Percentiles rank a stretch among this genome's conserved stretches.
These are phyloP conservation scores for Brachionus rubens DNA, from an alignment of 1,140 invertebrate genomes.

Conservation along the genomic window DNA sequence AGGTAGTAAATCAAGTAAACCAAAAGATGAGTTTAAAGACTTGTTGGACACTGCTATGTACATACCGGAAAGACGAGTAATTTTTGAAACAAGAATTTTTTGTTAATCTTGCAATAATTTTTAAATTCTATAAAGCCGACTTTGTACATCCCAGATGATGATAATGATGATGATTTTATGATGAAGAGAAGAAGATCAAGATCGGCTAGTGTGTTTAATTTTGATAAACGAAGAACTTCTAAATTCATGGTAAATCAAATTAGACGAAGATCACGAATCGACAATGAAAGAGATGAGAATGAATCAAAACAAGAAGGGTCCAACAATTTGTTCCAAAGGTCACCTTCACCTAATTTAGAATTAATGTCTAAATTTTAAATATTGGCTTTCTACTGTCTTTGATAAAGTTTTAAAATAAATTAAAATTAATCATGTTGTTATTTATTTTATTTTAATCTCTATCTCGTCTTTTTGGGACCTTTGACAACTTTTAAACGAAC, in stretches of 20 bases:
- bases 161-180: background rate
- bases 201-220: constrained; percentile 19
- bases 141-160: constrained; percentile 1
- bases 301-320: background rate
- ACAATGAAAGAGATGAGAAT: background rate
- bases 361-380: too few relatives aligned
- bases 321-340: too few relatives aligned
- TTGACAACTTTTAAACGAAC: too few relatives aligned
- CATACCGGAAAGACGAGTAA: constrained; percentile 2
- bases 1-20: background rate
- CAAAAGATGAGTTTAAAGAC: constrained; percentile 18
- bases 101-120: background rate
- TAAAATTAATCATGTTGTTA: too few relatives aligned
- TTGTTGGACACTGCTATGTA: constrained; percentile 12
- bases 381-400: too few relatives aligned
- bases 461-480: too few relatives aligned
- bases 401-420: too few relatives aligned
- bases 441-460: too few relatives aligned
- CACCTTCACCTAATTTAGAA: background rate
- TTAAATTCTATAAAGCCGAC: background rate
- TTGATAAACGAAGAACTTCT: background rate
- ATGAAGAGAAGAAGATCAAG: background rate
- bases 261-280: background rate
- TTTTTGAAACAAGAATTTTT: background rate
- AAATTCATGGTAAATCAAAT: background rate